Evolutionary conservation across 1,140 invertebrate species (phyloP).

Genomic region (Leptopilina clavipes): DNA sequence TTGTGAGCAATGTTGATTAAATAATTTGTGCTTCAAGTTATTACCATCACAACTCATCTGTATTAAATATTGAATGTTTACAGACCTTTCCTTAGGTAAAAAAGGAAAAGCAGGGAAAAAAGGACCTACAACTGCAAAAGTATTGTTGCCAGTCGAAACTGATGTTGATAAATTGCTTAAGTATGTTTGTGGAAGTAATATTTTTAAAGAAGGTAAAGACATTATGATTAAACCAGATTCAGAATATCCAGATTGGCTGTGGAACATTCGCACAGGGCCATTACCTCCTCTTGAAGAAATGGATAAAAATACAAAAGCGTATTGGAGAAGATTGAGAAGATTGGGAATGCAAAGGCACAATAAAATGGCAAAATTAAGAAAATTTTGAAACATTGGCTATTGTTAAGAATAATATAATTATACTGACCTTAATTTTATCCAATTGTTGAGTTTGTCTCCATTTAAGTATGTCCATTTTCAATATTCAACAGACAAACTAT

Average conservation of each 20-base stretch:
- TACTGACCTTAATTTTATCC: no score
- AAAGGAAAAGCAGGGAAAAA: conserved; percentile 77
- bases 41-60: not conserved
- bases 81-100: conserved; percentile 43
- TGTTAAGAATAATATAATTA: no score
- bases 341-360: conserved; percentile 79
- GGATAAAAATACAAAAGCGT: conserved; percentile 86
- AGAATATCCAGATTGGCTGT: conserved; percentile 96
- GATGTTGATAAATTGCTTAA: conserved; percentile 87
- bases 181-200: conserved; percentile 91
- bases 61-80: conserved; percentile 6
- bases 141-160: conserved; percentile 88
- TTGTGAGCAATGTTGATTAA: no score
- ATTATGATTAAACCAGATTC: conserved; percentile 88
- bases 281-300: conserved; percentile 82
- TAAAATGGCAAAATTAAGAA: conserved; percentile 73
- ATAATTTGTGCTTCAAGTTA: not conserved
- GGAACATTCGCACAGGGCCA: conserved; percentile 81
- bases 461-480: no score
- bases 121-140: conserved; percentile 80
- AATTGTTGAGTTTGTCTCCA: no score
- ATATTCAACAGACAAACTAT: no score
- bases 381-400: not conserved
- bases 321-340: conserved; percentile 84
- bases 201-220: conserved; percentile 85